Evolutionary conservation across 2,797 vertebrate species (phyloP).

Genomic region (Cyprinella venusta): DNA sequence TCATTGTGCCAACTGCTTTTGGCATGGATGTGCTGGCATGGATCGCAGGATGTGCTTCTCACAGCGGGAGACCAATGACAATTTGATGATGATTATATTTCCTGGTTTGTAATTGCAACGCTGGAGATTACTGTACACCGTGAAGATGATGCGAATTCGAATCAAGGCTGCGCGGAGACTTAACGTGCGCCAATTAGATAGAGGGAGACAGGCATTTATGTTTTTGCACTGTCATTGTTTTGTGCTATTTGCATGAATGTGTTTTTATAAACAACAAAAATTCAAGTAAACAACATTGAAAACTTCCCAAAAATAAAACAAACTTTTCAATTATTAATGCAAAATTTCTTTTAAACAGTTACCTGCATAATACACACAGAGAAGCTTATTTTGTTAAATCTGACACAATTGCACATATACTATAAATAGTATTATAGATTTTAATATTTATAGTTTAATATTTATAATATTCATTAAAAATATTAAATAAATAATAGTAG

Average conservation of each 20-base stretch:
- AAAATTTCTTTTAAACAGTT: not conserved
- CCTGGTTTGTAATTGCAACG: slow-evolving; percentile 50
- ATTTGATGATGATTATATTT: slow-evolving; percentile 56
- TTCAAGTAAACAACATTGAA: not conserved
- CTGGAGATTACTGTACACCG: slow-evolving; percentile 53
- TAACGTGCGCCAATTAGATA: slow-evolving; percentile 17
- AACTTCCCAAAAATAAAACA: not conserved
- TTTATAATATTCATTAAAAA: not conserved
- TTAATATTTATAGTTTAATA: not conserved
- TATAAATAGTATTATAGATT: not conserved
- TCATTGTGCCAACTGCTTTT: slow-evolving; percentile 52
- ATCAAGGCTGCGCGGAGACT: slow-evolving; percentile 35
- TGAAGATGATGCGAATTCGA: slow-evolving; percentile 15
- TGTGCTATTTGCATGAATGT: not conserved
- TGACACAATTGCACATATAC: not conserved
- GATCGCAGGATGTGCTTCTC: slow-evolving; percentile 38
- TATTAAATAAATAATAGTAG: not conserved
- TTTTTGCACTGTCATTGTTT: not conserved
- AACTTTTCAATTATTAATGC: not conserved
- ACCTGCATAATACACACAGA: not conserved
- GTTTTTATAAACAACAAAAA: not conserved
- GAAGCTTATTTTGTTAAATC: not conserved
- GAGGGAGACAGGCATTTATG: not conserved
- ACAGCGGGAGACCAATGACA: slow-evolving; percentile 50
- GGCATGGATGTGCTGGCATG: slow-evolving; percentile 47